Conservation (phyloP, 2,888 invertebrate species). For the Lordiphosa fenestrarum region DNA sequence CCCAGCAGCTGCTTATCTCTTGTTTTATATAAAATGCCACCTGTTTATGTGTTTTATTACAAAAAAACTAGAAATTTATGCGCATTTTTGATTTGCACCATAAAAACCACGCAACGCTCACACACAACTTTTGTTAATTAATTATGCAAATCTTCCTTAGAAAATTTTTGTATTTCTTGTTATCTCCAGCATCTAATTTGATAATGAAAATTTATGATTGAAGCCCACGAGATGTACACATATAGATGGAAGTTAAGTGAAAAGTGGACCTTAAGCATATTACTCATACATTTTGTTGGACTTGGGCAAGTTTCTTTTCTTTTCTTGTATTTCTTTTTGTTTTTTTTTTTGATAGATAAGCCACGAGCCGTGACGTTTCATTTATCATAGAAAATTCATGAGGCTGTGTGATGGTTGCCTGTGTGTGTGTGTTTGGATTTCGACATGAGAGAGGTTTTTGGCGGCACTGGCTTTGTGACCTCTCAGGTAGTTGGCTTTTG, state of each 20-base stretch:
- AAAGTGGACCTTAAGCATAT: constrained; percentile 36
- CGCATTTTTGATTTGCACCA: constrained; percentile 68
- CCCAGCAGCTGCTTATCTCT: too few relatives aligned
- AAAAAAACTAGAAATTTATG: constrained; percentile 59
- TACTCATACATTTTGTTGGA: constrained; percentile 63
- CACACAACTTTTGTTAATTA: constrained; percentile 51
- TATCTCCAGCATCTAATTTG: constrained; percentile 54
- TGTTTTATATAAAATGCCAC: constrained; percentile 10
- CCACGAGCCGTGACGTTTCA: constrained; percentile 58
- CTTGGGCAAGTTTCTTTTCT: constrained; percentile 34
- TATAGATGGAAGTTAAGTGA: constrained; percentile 6
- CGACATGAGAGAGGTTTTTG: constrained; percentile 15
- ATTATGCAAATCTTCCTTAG: constrained; percentile 61
- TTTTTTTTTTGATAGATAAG: constrained; percentile 52
- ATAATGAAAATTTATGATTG: constrained; percentile 48
- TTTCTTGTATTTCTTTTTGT: neutral
- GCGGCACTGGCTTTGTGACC: constrained; percentile 22
- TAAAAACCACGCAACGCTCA: constrained; percentile 44
- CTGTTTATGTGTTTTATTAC: constrained; percentile 55
- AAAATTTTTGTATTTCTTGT: constrained; percentile 25
- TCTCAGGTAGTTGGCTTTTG: constrained; percentile 17
- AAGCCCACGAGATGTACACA: constrained; percentile 24
- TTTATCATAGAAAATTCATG: constrained; percentile 70
- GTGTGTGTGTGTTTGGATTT: constrained; percentile 20
- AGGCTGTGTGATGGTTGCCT: constrained; percentile 47